Evolutionary conservation across 2,797 vertebrate species (phyloP), one percentile per base, ranked within the genome.

Genomic region (Gephyroberyx darwinii): DNA sequence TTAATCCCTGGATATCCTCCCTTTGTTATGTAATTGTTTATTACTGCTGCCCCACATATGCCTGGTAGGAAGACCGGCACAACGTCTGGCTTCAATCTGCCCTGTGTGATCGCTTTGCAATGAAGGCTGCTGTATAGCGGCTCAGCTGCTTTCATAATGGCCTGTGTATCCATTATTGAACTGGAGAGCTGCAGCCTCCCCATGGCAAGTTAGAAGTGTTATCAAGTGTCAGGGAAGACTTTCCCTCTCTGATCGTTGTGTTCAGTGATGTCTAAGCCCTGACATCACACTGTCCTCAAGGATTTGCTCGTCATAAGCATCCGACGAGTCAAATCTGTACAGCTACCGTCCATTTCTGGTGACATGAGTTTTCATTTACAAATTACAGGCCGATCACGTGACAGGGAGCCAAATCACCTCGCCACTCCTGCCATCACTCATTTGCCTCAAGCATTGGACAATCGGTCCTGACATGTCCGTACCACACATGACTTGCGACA

Each of bases 11-110:
- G 71, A 89, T 82, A 82, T 88, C 75, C 82, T 80, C 6, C 47
- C 69, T 69, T 88, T 89, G 84, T 90, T 88, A 82, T 88, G 82
- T 56, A 82, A 80, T 86, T 88, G 85, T 91, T 84, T 86, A 74
- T 76, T 80, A 52, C 74, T 65, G 70, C 51, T 81, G 84, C 17
- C 66, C 75, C 60, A 71, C 67, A 54, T 81, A 70, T 79, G 66
- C 63, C 53, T 26, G 53, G 26, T 16, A 2, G 33, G 39, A 55
- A 60, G 74, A 74, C 19, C 64, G 75, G 70, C 57, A 72, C 31
- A 70, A 70, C 86, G 86, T 87, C 85, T 87, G 83, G 71, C 67
- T 54, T 17, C 39, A 45, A 65, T 53, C 61, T 52, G 61, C 59
- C 65, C 16, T 37, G 20, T 60, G 39, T 22, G 39, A 33, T n/a